Evolutionary conservation across 2,888 invertebrate genomes (phyloP), one percentile per base, ranked within the genome.

Genomic region (Diploptera punctata): DNA sequence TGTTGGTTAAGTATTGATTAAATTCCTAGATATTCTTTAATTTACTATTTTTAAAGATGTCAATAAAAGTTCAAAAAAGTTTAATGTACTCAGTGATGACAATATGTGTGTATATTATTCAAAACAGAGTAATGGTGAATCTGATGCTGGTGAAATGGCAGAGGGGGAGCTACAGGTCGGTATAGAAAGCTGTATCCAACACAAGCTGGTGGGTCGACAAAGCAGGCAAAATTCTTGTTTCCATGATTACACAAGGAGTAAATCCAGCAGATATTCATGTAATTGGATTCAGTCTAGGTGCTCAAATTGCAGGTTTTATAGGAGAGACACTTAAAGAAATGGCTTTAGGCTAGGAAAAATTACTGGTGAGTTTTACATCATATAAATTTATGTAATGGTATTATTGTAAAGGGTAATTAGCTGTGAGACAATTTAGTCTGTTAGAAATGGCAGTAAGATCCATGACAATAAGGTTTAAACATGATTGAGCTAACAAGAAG

Each of bases 201-300:
- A 87, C 87, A 0, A 88, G 88, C 79, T 79, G 88, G 2, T 87
- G 87, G 1, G 89, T 88, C 13, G 82, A 88, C 47, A 86, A 88
- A 79, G 79, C 87, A 61, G 87, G 86, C 0, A 81, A 87, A 10
- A 79, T 88, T 18, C 78, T 88, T 2, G 76, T 84, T 18, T 82
- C 84, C 70, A 82, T 86, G 76, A 81, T 87, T 3, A 80, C 83
- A 21, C 77, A 82, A 31, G 87, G 87, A 0, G 78, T 84, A 4
- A 78, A 81, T 57, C 82, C 86, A 0, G 78, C 80, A 26, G 76
- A 81, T 3, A 83, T 88, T 3, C 88, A 89, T 78, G 77, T 88
- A 19, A 82, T 88, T 26, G 89, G 89, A 9, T 88, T 88, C 79
- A 88, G 88, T 67, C 80, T 89, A 1, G 89, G 89, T 0, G 88